Evolutionary conservation across 1,140 invertebrate genomes (phyloP).

Genomic region (Diabrotica virgifera): DNA sequence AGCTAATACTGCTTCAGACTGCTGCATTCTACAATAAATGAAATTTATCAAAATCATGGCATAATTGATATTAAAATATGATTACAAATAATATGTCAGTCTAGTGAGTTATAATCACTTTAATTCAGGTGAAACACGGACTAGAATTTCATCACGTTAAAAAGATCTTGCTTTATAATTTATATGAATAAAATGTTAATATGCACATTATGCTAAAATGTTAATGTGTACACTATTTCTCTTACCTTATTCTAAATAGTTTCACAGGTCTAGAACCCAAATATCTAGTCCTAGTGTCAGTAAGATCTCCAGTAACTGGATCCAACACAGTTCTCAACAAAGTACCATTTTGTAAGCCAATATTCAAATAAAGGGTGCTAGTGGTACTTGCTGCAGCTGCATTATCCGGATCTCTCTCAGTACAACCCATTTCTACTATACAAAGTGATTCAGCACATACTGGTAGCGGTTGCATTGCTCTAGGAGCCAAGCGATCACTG

Average conservation of each 20-base stretch:
- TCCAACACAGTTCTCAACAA: conserved; percentile 93
- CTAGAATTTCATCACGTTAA: not conserved
- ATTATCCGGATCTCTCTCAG: conserved; percentile 60
- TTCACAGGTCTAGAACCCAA: conserved; percentile 49
- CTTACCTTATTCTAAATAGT: conserved; percentile 15
- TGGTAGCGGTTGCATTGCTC: conserved; percentile 97
- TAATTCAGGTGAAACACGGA: conserved; percentile 58
- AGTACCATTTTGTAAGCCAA: conserved; percentile 97
- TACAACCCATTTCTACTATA: conserved; percentile 83
- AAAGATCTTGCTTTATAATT: not conserved
- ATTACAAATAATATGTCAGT: too few relatives aligned
- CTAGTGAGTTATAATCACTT: conserved; percentile 68
- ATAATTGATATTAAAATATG: too few relatives aligned
- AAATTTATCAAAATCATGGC: too few relatives aligned
- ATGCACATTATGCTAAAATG: not conserved
- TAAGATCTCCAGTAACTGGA: conserved; percentile 93
- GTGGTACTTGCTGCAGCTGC: conserved; percentile 52
- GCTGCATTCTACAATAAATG: conserved; percentile 83
- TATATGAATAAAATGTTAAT: not conserved
- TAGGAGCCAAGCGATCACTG: conserved; percentile 83
- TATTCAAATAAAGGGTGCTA: conserved; percentile 91
- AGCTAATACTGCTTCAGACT: conserved; percentile 92
- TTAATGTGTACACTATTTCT: not conserved
- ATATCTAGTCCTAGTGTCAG: conserved; percentile 88
- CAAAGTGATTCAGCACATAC: conserved; percentile 95